These are phyloP conservation scores for Amphimallon solstitiale DNA, from an alignment of 2,888 invertebrate species.

Conservation along the genomic window DNA sequence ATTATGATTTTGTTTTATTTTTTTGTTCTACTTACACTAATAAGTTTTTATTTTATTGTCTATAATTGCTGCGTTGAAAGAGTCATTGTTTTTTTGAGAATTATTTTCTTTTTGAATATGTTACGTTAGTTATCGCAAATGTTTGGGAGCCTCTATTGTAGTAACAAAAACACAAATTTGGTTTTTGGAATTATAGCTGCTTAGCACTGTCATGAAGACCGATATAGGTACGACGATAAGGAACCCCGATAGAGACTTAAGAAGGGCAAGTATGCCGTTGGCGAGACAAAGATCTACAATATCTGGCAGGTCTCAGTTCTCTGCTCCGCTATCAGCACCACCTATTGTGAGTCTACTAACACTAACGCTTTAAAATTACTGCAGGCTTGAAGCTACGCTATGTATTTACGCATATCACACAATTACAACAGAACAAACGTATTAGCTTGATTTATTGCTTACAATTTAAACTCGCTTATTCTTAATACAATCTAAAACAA, in stretches of 20 bases:
- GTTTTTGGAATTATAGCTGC: constrained; percentile 68
- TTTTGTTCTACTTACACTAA: background rate
- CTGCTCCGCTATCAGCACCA: constrained; percentile 62
- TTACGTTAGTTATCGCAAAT: background rate
- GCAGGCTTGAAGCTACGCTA: constrained; percentile 23
- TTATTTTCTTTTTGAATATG: background rate
- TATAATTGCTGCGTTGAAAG: background rate
- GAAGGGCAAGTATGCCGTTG: constrained; percentile 61
- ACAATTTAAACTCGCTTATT: too few species aligned
- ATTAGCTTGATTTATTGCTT: too few species aligned
- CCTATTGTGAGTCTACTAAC: constrained; percentile 59
- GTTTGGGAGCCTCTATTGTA: constrained; percentile 25
- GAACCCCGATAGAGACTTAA: constrained; percentile 46
- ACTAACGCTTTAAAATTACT: constrained; percentile 28
- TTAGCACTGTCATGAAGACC: constrained; percentile 81
- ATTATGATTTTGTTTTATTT: background rate
- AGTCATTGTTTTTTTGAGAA: too few species aligned
- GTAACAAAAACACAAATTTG: constrained; percentile 25
- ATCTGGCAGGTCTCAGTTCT: constrained; percentile 63
- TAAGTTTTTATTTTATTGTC: background rate
- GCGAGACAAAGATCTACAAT: constrained; percentile 61
- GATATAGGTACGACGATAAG: constrained; percentile 70
- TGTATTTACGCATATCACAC: too few species aligned
- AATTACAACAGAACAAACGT: too few species aligned
- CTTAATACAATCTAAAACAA: too few species aligned